A percentile compares a stretch with the other conserved stretches of the same genome.
Conservation (phyloP, 2,888 invertebrate genomes). For the Caenorhabditis sp. region DNA sequence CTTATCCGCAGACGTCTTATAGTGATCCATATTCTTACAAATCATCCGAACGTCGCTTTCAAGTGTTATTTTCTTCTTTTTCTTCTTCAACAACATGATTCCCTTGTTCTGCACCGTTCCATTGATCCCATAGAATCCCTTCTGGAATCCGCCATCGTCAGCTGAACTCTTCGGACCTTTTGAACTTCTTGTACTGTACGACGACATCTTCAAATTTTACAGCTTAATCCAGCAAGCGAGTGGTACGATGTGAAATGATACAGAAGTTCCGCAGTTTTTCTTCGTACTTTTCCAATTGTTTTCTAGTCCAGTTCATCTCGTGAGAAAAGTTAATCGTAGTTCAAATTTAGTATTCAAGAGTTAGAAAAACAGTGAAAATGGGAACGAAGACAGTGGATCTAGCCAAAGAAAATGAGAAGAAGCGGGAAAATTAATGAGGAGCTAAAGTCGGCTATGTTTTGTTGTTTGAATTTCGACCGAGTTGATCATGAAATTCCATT, state of each 20-base stretch:
- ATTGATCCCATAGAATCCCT: constrained; percentile 28
- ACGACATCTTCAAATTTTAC: constrained; percentile 22
- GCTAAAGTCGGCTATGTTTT: too few relatives aligned
- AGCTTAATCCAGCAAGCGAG: constrained; percentile 6
- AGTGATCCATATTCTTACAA: constrained; percentile 23
- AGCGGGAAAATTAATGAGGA: too few relatives aligned
- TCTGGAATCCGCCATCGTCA: constrained; percentile 26
- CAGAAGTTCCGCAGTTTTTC: background rate
- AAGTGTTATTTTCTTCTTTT: background rate
- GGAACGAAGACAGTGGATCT: constrained; percentile 1
- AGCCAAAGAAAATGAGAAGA: constrained; percentile 28
- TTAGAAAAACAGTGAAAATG: constrained; percentile 9
- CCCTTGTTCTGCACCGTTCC: background rate
- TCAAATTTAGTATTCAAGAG: constrained; percentile 27
- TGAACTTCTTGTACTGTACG: constrained; percentile 38
- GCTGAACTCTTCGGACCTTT: background rate
- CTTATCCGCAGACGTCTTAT: constrained; percentile 26
- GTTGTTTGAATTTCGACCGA: constrained; percentile 24
- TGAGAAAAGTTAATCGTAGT: background rate
- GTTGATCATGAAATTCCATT: constrained; percentile 6
- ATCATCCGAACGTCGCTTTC: constrained; percentile 9
- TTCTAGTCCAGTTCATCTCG: background rate
- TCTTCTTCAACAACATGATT: constrained; percentile 30
- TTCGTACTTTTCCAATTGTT: background rate
- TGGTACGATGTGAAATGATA: background rate